Percentiles rank a stretch among this genome's conserved stretches.
phyloP scores from a whole-genome alignment of 2,797 vertebrate species.

The Alectoris magna region DNA sequence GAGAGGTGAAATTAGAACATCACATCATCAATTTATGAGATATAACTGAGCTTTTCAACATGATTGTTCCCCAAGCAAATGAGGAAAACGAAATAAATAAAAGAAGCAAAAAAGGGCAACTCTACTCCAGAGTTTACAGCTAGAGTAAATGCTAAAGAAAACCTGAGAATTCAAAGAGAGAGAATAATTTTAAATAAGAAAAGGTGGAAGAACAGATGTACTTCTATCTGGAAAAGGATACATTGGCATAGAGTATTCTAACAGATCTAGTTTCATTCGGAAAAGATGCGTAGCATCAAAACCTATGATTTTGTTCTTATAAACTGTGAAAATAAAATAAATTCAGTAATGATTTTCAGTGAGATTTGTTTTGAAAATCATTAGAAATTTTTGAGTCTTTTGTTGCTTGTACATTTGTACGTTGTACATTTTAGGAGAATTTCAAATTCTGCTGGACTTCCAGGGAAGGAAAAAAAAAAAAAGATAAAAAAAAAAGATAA shows the following conservation, averaged over 20 bases:
- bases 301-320: fast-evolving
- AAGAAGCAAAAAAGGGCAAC: background rate
- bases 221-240: background rate
- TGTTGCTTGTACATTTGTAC: background rate
- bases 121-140: background rate
- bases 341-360: background rate
- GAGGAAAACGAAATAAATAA: background rate
- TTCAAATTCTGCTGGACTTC: background rate
- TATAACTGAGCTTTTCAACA: background rate
- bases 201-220: fast-evolving
- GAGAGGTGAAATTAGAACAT: background rate
- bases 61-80: background rate
- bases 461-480: background rate
- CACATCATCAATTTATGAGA: fast-evolving
- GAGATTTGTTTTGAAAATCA: background rate
- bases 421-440: background rate
- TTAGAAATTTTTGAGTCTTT: background rate
- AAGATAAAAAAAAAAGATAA: background rate
- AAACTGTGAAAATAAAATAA: background rate
- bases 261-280: fast-evolving
- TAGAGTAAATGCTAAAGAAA: background rate
- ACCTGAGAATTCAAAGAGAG: background rate
- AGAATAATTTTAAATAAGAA: background rate
- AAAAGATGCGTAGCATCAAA: background rate
- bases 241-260: background rate